Conservation (phyloP, 2,113 vertebrate species). For the Saimiri boliviensis region DNA sequence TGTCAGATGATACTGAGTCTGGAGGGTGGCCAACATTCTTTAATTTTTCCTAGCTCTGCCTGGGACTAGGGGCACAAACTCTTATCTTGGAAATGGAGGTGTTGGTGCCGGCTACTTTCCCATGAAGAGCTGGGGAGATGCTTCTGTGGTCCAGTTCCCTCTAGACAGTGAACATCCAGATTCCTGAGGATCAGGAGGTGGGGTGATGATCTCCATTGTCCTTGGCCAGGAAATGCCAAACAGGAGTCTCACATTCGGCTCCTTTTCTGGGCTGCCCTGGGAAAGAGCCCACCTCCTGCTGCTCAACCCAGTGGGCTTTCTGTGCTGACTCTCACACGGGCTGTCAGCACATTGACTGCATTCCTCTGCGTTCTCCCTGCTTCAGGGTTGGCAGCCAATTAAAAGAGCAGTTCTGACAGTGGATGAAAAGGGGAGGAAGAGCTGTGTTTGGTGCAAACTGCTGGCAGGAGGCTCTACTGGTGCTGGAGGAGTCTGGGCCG, state of each 20-base stretch:
- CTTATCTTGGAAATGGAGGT: background rate
- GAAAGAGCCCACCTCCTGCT: background rate
- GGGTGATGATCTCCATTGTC: background rate
- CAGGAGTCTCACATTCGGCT: background rate
- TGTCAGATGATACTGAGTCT: background rate
- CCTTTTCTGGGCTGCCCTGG: background rate
- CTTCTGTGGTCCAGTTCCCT: background rate
- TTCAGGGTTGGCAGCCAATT: background rate
- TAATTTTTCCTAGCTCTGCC: background rate
- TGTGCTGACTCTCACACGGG: background rate
- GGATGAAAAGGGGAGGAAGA: background rate
- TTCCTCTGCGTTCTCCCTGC: background rate
- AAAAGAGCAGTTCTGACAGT: background rate
- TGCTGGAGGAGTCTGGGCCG: background rate
- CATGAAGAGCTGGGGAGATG: background rate
- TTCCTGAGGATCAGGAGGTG: background rate
- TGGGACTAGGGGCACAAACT: background rate
- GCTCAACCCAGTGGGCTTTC: background rate
- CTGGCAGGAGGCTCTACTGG: background rate
- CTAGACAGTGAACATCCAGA: background rate
- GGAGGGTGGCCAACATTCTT: background rate
- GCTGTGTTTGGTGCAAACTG: background rate
- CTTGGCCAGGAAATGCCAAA: background rate
- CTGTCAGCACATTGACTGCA: background rate
- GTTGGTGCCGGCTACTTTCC: fast-evolving